Base-by-base conservation (phyloP, 2,113 vertebrate genomes). In the Sterrhoptilus dennistouni region DNA sequence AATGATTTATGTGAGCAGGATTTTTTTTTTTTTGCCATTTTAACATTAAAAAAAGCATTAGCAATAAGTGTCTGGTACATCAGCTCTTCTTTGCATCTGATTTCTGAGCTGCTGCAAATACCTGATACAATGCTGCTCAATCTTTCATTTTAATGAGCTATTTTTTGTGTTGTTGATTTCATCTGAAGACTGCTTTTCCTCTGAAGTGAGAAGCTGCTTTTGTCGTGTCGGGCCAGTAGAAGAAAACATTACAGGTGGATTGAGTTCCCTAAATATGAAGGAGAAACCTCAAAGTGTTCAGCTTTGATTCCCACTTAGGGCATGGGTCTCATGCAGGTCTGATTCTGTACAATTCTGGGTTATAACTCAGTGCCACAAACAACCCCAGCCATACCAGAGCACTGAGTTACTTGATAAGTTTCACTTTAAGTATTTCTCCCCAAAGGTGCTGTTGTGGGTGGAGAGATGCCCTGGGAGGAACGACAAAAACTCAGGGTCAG, bases 381-480 rank as follows among this genome's bases (percentile, higher is more conserved):
- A 45, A 0, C 1, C 21, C 13, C 40, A 53, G 33, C 53, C 1
- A 0, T 24, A 36, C 4, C 36, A 29, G 7, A 60, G 12, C 36
- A 13, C 11, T 27, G 75, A 66, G 38, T 44, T 74, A 20, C 16
- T 28, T 52, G 8, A 8, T 7, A 8, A 36, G 6, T 74, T 69
- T 64, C 12, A 12, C 15, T 71, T 24, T 15, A 54, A 33, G 5
- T 9, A 3, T 76, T 94, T 90, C 38, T 71, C 49, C 57, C 59
- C 17, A 52, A 2, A 35, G 16, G 8, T 69, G 21, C 27, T 72
- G 6, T 23, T 0, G 0, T 63, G 29, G 11, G 8, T 59, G 35
- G 49, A 45, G 38, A 17, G 44, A 29, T 66, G 42, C 44, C 29
- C 27, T 31, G 29, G 36, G 14, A 72, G 8, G 31, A 92, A 11